phyloP scores from a whole-genome alignment of 2,797 vertebrate species.

The Loris lydekkerianus region DNA sequence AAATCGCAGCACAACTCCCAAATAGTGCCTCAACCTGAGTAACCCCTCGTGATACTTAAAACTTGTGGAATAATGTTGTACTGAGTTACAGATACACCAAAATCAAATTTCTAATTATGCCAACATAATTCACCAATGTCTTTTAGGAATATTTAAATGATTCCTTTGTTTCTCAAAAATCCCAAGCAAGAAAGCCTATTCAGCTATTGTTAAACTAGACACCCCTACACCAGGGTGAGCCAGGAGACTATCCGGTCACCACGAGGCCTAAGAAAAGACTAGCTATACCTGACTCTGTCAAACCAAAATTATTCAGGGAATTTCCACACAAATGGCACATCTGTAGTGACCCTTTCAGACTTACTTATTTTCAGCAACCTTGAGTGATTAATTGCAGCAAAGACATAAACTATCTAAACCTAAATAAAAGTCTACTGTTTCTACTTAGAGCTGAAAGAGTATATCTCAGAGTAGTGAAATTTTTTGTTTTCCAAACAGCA shows the following conservation, averaged over 20 bases:
- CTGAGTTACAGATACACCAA: background rate
- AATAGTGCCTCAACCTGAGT: background rate
- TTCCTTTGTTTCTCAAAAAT: background rate
- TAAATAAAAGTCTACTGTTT: background rate
- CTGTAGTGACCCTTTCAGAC: background rate
- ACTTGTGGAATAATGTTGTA: background rate
- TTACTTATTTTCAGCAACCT: background rate
- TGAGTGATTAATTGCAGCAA: background rate
- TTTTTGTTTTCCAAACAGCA: constrained; percentile 31
- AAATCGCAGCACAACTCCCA: background rate
- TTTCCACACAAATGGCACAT: background rate
- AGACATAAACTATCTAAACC: background rate
- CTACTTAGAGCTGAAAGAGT: constrained; percentile 26
- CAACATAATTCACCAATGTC: background rate
- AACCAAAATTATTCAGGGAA: constrained; percentile 6
- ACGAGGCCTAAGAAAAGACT: background rate
- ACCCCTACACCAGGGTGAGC: background rate
- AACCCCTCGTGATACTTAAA: background rate
- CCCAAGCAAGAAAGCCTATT: background rate
- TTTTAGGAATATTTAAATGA: constrained; percentile 2
- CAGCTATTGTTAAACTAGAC: background rate
- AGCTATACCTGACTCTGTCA: background rate
- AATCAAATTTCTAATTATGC: constrained; percentile 26
- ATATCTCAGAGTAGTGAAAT: background rate
- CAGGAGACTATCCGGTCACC: background rate